These are phyloP conservation scores for Coreius guichenoti DNA, from an alignment of 2,797 vertebrate genomes.

Conservation along the genomic window DNA sequence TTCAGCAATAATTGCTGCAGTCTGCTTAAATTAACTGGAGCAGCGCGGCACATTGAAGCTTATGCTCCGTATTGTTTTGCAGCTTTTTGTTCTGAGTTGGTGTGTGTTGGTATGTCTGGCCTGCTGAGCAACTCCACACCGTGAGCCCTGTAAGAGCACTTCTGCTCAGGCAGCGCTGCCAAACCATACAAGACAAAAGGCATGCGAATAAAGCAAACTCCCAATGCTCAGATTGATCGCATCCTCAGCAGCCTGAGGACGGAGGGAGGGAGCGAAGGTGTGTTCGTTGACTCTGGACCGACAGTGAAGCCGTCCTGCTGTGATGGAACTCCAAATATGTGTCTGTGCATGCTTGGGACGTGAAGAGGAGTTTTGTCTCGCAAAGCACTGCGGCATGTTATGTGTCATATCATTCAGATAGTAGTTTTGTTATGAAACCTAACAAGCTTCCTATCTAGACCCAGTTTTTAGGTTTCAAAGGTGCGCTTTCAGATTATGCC, in stretches of 20 bases:
- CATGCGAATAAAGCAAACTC: conserved; percentile 70
- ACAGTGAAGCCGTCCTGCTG: background rate
- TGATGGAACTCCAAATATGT: conserved; percentile 40
- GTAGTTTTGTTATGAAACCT: background rate
- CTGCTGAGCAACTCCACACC: conserved; percentile 69
- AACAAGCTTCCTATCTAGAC: background rate
- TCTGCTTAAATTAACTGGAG: conserved; percentile 43
- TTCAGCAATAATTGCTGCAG: conserved; percentile 43
- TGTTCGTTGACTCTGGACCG: background rate
- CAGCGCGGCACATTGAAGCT: conserved; percentile 57
- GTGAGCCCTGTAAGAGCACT: conserved; percentile 56
- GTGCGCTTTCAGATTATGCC: background rate
- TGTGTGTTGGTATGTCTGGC: conserved; percentile 72
- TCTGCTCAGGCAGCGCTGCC: conserved; percentile 72
- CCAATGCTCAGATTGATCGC: conserved; percentile 69
- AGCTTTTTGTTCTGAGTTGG: conserved; percentile 68
- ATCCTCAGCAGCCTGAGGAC: conserved; percentile 59
- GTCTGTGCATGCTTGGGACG: background rate
- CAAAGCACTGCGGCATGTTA: background rate
- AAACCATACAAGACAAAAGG: conserved; percentile 77
- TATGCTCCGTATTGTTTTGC: conserved; percentile 67
- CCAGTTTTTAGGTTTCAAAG: background rate
- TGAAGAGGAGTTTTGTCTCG: background rate
- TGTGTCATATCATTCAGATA: background rate
- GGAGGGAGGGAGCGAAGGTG: background rate